Percentiles rank a stretch among this genome's conserved stretches.
Conservation (phyloP, 2,888 invertebrate species). For the Tetramorium bicarinatum region DNA sequence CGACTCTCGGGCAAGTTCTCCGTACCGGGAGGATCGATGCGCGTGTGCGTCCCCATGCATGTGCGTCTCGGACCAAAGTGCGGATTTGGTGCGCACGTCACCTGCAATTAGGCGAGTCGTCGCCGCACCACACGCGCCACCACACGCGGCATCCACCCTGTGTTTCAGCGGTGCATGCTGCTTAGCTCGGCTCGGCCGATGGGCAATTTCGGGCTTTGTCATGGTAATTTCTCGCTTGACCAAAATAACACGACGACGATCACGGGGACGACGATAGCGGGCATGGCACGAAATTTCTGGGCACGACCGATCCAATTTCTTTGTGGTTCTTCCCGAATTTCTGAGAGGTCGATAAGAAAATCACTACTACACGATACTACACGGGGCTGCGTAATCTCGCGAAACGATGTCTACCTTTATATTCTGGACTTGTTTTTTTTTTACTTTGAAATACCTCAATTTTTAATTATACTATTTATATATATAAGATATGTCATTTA, state of each 20-base stretch:
- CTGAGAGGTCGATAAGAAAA: conserved; percentile 23
- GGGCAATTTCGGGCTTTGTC: conserved; percentile 78
- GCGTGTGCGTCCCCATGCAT: conserved; percentile 8
- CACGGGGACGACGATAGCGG: conserved; percentile 7
- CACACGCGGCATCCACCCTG: conserved; percentile 52
- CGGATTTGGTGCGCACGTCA: conserved; percentile 71
- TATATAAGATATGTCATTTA: background rate
- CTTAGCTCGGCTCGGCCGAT: conserved; percentile 71
- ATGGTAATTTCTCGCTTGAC: conserved; percentile 76
- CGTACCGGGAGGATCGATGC: conserved; percentile 25
- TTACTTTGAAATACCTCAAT: background rate
- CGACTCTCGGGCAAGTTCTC: conserved; percentile 17
- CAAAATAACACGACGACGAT: conserved; percentile 68
- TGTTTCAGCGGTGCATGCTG: conserved; percentile 61
- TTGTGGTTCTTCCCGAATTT: background rate
- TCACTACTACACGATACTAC: conserved; percentile 3
- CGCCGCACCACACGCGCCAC: conserved; percentile 61
- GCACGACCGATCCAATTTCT: conserved; percentile 28
- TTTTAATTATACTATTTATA: background rate
- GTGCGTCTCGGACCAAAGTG: conserved; percentile 57
- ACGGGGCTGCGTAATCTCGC: background rate
- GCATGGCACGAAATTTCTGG: conserved; percentile 33
- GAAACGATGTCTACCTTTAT: too few relatives aligned
- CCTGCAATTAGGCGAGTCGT: conserved; percentile 75
- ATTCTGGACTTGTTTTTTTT: background rate